Evolutionary conservation across 2,797 vertebrate species (phyloP), one percentile per base, ranked within the genome.

Genomic region (Gouania willdenowi): DNA sequence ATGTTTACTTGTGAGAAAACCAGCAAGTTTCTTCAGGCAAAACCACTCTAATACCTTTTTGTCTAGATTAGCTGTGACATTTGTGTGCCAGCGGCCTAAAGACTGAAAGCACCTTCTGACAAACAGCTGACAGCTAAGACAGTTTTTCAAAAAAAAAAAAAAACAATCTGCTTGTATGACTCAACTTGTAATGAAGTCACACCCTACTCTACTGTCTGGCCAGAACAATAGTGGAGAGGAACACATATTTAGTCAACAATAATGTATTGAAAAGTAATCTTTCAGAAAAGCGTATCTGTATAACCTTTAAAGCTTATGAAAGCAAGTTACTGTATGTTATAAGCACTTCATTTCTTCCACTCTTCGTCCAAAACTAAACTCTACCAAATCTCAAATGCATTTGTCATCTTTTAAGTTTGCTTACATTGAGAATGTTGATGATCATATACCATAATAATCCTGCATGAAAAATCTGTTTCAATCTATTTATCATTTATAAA

Each of bases 11-110:
- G 14, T n/a, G n/a, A n/a, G n/a, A n/a, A n/a, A n/a, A n/a, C 14
- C 1, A 11, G 25, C 12, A 51, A 25, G 12, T 6, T 13, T 28
- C 16, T 51, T 8, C 42, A 30, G 31, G 8, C 2, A 54, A 34
- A 35, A 51, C 21, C 26, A 26, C 19, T 4, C 5, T 2, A 37
- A 9, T 46, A 43, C 41, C 47, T 26, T 35, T 44, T 28, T 17
- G 25, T 34, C 25, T 19, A 31, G 15, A 63, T 36, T 26, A 47
- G 26, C 29, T 15, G 5, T 30, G 46, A 47, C 59, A 50, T 38
- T 44, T 24, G 21, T 41, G 33, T 56, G 35, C 52, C 32, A 54
- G 26, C 41, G 22, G 24, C 42, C 18, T 10, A n/a, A 43, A 27
- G 28, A 50, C 17, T 30, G 24, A 4, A 27, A 39, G 7, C 37